A percentile compares a stretch with the other conserved stretches of the same genome.
Conservation (phyloP, 2,888 invertebrate species). For the Tromatobia lineatoria region DNA sequence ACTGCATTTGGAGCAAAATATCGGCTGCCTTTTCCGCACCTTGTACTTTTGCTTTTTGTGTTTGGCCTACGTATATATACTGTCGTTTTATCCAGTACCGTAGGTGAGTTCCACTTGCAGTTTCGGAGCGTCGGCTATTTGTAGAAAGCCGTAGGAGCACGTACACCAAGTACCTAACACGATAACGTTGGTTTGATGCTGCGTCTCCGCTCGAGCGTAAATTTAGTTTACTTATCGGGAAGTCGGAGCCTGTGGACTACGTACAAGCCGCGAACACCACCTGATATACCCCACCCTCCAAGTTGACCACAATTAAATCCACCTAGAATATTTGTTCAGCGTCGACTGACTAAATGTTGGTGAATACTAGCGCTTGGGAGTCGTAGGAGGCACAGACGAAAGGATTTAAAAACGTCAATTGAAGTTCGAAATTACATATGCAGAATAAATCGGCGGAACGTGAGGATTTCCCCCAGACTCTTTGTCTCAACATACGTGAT, state of each 20-base stretch:
- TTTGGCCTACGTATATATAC: background rate
- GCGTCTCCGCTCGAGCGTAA: constrained; percentile 67
- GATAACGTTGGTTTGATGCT: constrained; percentile 57
- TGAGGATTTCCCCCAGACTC: background rate
- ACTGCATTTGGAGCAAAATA: constrained; percentile 3
- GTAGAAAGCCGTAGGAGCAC: constrained; percentile 38
- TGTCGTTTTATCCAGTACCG: constrained; percentile 49
- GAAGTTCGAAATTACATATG: constrained; percentile 40
- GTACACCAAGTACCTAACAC: constrained; percentile 43
- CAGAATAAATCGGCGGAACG: constrained; percentile 31
- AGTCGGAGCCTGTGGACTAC: constrained; percentile 70
- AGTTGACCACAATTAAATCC: constrained; percentile 82
- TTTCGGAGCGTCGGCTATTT: constrained; percentile 39
- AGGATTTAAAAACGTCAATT: constrained; percentile 61
- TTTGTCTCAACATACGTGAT: background rate
- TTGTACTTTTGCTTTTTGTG: background rate
- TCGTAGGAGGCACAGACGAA: constrained; percentile 19
- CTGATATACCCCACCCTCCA: background rate
- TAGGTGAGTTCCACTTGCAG: constrained; percentile 48
- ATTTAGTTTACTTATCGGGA: constrained; percentile 82
- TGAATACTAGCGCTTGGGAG: constrained; percentile 69
- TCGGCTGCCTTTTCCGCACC: background rate
- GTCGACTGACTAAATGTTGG: constrained; percentile 77
- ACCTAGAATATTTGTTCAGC: constrained; percentile 79
- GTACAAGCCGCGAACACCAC: constrained; percentile 59